Conservation (phyloP, 2,888 invertebrate species). For the Cheilosia vulpina region DNA sequence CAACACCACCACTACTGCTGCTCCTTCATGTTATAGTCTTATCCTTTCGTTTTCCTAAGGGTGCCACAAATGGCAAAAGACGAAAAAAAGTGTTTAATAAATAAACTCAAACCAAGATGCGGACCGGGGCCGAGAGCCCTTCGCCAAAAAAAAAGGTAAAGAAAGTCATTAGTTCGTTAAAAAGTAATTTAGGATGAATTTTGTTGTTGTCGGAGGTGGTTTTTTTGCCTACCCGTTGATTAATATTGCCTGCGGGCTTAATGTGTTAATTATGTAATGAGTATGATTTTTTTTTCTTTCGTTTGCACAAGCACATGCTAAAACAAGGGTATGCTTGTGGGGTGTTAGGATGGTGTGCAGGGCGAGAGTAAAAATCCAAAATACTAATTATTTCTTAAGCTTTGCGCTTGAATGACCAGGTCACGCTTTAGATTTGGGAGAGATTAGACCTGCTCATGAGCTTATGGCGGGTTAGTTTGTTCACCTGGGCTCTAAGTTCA, state of each 20-base stretch:
- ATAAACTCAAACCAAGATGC: constrained; percentile 67
- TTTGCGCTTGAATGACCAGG: too few species aligned
- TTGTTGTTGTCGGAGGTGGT: constrained; percentile 4
- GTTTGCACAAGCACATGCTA: constrained; percentile 41
- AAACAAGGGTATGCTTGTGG: constrained; percentile 6
- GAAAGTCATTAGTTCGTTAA: constrained; percentile 77
- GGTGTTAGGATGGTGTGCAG: not conserved
- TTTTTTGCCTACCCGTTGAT: constrained; percentile 63
- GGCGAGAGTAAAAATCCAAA: not conserved
- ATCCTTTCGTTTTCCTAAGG: constrained; percentile 74
- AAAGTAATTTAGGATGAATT: constrained; percentile 77
- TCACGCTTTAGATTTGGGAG: too few species aligned
- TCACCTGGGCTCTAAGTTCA: too few species aligned
- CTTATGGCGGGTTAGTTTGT: too few species aligned
- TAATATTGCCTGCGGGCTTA: constrained; percentile 76
- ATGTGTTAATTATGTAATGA: constrained; percentile 77
- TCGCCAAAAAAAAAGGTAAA: constrained; percentile 67
- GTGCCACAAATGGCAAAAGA: constrained; percentile 68
- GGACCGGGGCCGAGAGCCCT: constrained; percentile 37
- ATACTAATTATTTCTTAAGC: not conserved
- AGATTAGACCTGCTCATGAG: too few species aligned
- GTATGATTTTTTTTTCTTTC: constrained; percentile 52
- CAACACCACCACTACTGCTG: not conserved
- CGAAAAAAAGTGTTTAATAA: constrained; percentile 66
- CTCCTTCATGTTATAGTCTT: constrained; percentile 17